phyloP scores from a whole-genome alignment of 2,113 vertebrate species.

The Marcusenius ussheri region DNA sequence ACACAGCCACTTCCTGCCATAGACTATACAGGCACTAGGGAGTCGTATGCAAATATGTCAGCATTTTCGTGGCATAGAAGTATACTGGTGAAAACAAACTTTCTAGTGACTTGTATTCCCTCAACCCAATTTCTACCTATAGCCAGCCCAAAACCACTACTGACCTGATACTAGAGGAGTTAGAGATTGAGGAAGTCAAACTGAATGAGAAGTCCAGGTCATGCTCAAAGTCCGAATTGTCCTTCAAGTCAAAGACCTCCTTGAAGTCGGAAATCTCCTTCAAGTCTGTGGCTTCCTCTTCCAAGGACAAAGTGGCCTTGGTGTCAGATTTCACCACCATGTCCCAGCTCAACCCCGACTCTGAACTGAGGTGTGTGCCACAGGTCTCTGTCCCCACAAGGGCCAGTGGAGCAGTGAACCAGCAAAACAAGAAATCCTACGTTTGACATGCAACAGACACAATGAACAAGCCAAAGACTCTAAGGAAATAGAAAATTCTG shows the following conservation, averaged over 20 bases:
- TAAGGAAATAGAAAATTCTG: neutral
- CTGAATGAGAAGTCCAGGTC: neutral
- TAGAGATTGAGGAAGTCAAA: neutral
- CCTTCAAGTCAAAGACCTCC: conserved; percentile 46
- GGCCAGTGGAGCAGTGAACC: neutral
- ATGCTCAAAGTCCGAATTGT: conserved; percentile 35
- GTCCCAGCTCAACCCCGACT: conserved; percentile 12
- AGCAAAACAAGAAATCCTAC: neutral
- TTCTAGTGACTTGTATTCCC: neutral
- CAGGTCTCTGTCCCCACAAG: neutral
- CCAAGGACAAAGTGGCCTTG: neutral
- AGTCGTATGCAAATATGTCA: neutral
- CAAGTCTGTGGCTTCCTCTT: conserved; percentile 12
- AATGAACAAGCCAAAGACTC: neutral
- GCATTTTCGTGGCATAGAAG: neutral
- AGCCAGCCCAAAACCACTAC: neutral
- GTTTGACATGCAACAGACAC: neutral
- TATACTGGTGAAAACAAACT: conserved; percentile 1
- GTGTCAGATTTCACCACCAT: conserved; percentile 28
- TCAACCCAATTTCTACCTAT: neutral
- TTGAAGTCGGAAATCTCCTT: conserved; percentile 49
- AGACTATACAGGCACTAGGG: neutral
- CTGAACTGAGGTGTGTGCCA: neutral
- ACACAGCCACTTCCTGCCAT: neutral
- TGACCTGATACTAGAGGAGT: neutral